Conservation (phyloP, 2,797 vertebrate genomes). For the Amblyopsis hoosieri region DNA sequence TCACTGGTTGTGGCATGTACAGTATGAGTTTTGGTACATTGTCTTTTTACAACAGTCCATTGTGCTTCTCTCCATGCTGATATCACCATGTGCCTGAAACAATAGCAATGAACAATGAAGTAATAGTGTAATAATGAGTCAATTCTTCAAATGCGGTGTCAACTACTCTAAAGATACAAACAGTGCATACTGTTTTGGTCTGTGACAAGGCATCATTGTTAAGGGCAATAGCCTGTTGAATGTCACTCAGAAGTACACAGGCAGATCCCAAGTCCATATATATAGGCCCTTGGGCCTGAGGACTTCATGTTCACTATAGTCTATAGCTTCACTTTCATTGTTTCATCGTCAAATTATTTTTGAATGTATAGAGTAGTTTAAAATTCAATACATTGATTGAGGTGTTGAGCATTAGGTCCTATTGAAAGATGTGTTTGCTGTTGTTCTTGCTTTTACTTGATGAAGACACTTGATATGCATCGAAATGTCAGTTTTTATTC, state of each 20-base stretch:
- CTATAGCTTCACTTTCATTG: no score
- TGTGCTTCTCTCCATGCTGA: constrained; percentile 5
- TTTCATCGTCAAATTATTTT: neutral
- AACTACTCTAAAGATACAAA: constrained; percentile 10
- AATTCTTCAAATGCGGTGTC: constrained; percentile 10
- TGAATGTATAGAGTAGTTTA: constrained; percentile 3
- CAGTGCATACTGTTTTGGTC: constrained; percentile 46
- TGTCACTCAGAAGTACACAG: constrained; percentile 15
- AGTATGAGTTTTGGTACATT: constrained; percentile 12
- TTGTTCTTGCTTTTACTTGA: no score
- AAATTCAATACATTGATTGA: no score
- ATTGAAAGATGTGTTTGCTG: no score
- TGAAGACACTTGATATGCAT: no score
- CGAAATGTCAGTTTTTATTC: no score
- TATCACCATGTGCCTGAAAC: neutral
- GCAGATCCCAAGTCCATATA: neutral
- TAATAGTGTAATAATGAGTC: constrained; percentile 4
- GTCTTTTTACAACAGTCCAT: neutral
- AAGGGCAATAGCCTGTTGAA: constrained; percentile 24
- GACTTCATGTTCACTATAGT: no score
- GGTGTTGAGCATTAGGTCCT: neutral
- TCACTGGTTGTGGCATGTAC: constrained; percentile 5
- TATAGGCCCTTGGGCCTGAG: no score
- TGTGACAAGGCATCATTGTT: constrained; percentile 56
- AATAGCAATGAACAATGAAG: neutral